Evolutionary conservation across 2,113 vertebrate genomes (phyloP).

Genomic region (Scomber scombrus): DNA sequence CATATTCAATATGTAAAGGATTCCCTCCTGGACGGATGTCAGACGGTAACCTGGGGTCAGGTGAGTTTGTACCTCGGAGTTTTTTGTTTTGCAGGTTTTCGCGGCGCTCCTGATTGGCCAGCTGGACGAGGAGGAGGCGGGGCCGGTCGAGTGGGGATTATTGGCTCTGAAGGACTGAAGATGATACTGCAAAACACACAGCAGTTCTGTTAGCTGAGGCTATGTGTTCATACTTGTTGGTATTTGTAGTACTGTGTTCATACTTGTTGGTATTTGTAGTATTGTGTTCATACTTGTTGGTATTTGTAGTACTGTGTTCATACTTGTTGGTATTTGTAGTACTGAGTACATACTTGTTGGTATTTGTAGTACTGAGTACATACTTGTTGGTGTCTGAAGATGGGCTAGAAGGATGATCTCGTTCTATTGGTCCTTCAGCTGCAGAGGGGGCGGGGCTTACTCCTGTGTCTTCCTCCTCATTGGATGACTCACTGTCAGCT

Average conservation of each 20-base stretch:
- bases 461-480: slow-evolving; percentile 67
- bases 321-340: no score
- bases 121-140: slow-evolving; percentile 34
- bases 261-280: no score
- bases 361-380: not conserved
- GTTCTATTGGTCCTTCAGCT: not conserved
- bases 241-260: not conserved
- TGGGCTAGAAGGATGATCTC: not conserved
- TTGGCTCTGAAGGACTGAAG: not conserved
- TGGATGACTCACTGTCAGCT: slow-evolving; percentile 69
- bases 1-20: no score
- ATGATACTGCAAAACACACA: slow-evolving; percentile 12
- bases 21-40: no score
- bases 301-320: not conserved
- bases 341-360: not conserved
- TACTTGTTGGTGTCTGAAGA: slow-evolving; percentile 20
- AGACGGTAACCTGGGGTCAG: not conserved
- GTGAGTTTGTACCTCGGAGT: slow-evolving; percentile 71
- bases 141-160: slow-evolving; percentile 26
- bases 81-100: slow-evolving; percentile 62
- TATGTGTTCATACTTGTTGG: no score
- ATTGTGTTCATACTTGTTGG: slow-evolving; percentile 11
- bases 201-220: not conserved
- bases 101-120: slow-evolving; percentile 5
- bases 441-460: not conserved